Conservation (phyloP, 2,888 invertebrate species). For the Sthenelais limicola region DNA sequence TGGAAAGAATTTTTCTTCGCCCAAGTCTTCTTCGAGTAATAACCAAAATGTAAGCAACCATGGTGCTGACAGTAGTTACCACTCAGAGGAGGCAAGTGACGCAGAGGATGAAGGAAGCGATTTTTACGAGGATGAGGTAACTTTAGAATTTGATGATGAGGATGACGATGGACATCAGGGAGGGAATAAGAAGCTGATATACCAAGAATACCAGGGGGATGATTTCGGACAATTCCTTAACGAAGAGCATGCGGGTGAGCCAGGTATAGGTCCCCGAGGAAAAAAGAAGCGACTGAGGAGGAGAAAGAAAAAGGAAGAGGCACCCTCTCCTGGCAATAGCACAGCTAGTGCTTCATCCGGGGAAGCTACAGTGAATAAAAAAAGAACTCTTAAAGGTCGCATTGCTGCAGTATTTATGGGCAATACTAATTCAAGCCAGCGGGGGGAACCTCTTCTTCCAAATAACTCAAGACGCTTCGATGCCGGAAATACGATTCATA, state of each 20-base stretch:
- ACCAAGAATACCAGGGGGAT: slow-evolving; percentile 36
- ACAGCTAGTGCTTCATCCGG: not conserved
- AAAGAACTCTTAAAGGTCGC: slow-evolving; percentile 27
- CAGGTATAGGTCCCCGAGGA: not conserved
- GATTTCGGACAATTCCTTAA: slow-evolving; percentile 28
- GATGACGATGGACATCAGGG: slow-evolving; percentile 13
- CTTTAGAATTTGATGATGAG: slow-evolving; percentile 9
- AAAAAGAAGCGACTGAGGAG: not conserved
- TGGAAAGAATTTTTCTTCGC: no score
- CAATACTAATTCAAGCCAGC: not conserved
- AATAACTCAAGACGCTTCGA: not conserved
- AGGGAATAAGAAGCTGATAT: not conserved
- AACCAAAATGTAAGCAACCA: no score
- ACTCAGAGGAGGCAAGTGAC: slow-evolving; percentile 16
- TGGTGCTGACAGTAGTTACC: slow-evolving; percentile 23
- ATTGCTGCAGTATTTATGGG: slow-evolving; percentile 33
- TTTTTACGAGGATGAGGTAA: no score
- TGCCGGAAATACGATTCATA: slow-evolving; percentile 29
- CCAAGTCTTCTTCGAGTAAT: no score
- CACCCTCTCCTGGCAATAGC: slow-evolving; percentile 8
- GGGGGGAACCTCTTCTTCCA: no score
- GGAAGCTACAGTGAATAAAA: slow-evolving; percentile 4
- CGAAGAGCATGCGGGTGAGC: not conserved
- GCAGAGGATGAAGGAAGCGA: no score
- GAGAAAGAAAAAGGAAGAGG: slow-evolving; percentile 9